These are phyloP conservation scores for Caenorhabditis tropicalis DNA, from an alignment of 1,140 invertebrate genomes.

Conservation along the genomic window DNA sequence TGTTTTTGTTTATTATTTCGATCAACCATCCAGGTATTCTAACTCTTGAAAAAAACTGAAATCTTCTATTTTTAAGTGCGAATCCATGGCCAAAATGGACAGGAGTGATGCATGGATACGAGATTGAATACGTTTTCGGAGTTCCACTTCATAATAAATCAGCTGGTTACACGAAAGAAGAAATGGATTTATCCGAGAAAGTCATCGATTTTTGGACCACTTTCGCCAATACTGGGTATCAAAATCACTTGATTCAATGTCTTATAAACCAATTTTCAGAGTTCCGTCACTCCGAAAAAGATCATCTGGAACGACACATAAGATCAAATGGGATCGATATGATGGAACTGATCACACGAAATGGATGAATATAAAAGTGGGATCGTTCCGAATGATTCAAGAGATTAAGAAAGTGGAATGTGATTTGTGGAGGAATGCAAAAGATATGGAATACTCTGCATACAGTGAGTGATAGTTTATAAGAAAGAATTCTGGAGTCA, in stretches of 20 bases:
- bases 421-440: conserved; percentile 63
- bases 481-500: no score
- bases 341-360: conserved; percentile 59
- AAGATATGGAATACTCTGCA: conserved; percentile 69
- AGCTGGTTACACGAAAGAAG: conserved; percentile 57
- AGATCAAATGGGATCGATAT: conserved; percentile 67
- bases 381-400: conserved; percentile 63
- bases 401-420: conserved; percentile 65
- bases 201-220: conserved; percentile 67
- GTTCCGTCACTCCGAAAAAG: conserved; percentile 36
- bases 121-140: conserved; percentile 69
- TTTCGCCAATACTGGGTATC: conserved; percentile 47
- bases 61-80: conserved; percentile 57
- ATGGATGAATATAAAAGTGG: conserved; percentile 70
- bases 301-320: conserved; percentile 53
- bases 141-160: conserved; percentile 69
- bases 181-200: conserved; percentile 62
- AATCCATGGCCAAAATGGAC: conserved; percentile 94
- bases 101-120: conserved; percentile 90
- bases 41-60: neutral
- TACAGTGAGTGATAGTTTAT: conserved; percentile 59
- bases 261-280: neutral
- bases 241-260: neutral
- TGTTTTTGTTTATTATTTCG: conserved; percentile 71
- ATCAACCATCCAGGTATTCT: conserved; percentile 63